These are phyloP conservation scores for Chymomyza costata DNA, from an alignment of 1,140 invertebrate genomes.

Conservation along the genomic window DNA sequence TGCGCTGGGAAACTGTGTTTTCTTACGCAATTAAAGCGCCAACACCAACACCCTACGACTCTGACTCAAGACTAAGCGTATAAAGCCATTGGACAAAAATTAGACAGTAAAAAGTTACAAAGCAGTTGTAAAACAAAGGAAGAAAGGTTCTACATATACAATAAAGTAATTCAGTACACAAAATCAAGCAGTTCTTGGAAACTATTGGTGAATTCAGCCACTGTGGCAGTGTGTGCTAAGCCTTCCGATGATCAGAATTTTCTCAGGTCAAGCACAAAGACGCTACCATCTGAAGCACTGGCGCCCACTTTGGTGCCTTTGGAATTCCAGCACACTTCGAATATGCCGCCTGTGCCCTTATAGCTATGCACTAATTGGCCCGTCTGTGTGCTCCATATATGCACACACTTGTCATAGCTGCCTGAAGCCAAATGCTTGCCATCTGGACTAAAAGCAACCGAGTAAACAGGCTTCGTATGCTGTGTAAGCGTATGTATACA, in stretches of 20 bases:
- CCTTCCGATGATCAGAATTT: conserved; percentile 82
- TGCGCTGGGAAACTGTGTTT: no score
- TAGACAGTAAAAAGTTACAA: no score
- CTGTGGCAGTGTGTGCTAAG: no score
- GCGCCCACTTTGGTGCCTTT: conserved; percentile 98
- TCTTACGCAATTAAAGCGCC: no score
- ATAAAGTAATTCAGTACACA: conserved; percentile 1
- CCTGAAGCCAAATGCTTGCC: conserved; percentile 97
- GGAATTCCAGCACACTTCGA: conserved; percentile 99
- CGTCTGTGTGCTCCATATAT: conserved; percentile 97
- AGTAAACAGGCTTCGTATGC: conserved; percentile 96
- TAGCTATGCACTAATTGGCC: conserved; percentile 96
- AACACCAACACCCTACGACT: no score
- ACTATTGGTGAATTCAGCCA: no score
- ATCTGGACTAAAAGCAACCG: conserved; percentile 93
- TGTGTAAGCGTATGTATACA: conserved; percentile 96
- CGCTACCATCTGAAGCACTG: conserved; percentile 97
- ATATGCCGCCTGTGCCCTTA: conserved; percentile 97
- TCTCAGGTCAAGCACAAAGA: conserved; percentile 87
- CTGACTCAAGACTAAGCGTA: no score
- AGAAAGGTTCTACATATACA: no score
- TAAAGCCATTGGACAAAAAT: no score
- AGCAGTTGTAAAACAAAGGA: no score
- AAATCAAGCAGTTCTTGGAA: neutral
- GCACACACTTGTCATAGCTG: conserved; percentile 98